Base-by-base conservation (phyloP, 1,140 invertebrate species). In the Drosophila miranda region DNA sequence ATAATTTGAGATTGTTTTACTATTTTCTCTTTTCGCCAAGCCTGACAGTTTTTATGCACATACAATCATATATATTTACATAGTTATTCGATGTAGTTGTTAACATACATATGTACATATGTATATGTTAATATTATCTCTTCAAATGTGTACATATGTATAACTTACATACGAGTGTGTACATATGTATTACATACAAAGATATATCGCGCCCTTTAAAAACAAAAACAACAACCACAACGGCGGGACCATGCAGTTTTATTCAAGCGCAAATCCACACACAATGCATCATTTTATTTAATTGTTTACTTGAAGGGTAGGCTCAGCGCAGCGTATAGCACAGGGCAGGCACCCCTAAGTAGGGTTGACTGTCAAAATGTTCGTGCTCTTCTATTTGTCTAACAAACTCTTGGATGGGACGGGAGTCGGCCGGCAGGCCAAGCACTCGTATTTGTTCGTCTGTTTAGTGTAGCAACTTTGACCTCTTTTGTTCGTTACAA, bases 401-500 rank as follows among this genome's bases (percentile, higher is more conserved):
- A 68, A 43, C 56, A 44, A 54, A 54, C 54, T 28, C 13, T n/a
- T 48, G 13, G 21, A 34, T 16, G 9, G 42, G 13, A 41, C 41
- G 11, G 53, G 42, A 14, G 21, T 23, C 26, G 26, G 19, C 30
- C 34, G 30, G 14, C 21, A 38, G 16, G 46, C 46, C 34, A 41
- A 34, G 55, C 59, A 49, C 44, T 58, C 53, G 9, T 16, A 45
- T 43, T 61, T 41, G 57, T 19, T 56, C 58, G 49, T 50, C 48
- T 71, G 53, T 71, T 57, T 71, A 81, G 61, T 87, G 82, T 82
- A 87, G 82, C 82, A 75, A 78, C 66, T 75, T 87, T 87, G 82
- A 87, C 82, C 82, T 87, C 75, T 75, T 78, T 87, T 88, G 78
- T 87, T 64, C 75, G 58, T 44, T 76, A 51, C 60, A 71, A 71